A percentile compares a stretch with the other conserved stretches of the same genome.
Evolutionary conservation across 2,888 invertebrate species (phyloP).

Genomic region (Apomyelois bistriatella): DNA sequence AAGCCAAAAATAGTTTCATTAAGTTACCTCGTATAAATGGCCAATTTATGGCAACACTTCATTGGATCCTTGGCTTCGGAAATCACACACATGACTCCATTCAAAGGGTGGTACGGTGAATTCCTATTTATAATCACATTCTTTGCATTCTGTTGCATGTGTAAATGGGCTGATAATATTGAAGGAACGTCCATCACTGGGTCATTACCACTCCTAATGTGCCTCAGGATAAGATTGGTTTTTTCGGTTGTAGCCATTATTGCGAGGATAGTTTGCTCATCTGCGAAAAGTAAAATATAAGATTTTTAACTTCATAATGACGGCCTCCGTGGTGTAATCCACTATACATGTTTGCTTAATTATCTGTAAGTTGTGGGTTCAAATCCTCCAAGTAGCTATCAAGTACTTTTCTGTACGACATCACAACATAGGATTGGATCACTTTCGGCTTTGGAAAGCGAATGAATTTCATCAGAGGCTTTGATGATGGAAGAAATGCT

Average conservation of each 20-base stretch:
- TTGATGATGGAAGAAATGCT: no score
- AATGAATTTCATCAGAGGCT: no score
- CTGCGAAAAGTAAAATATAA: slow-evolving; percentile 34
- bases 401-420: no score
- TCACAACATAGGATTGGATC: no score
- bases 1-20: background rate
- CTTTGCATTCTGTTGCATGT: slow-evolving; percentile 40
- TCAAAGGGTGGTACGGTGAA: slow-evolving; percentile 51
- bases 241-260: slow-evolving; percentile 47
- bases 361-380: no score
- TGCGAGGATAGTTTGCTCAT: slow-evolving; percentile 36
- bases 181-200: slow-evolving; percentile 28
- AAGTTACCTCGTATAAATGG: slow-evolving; percentile 51
- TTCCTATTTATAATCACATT: slow-evolving; percentile 44
- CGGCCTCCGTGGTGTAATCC: no score
- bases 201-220: slow-evolving; percentile 31
- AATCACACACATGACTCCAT: slow-evolving; percentile 51
- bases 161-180: slow-evolving; percentile 41
- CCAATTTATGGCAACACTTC: slow-evolving; percentile 24
- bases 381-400: no score
- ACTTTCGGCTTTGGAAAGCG: no score
- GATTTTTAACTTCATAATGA: no score
- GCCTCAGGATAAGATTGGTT: slow-evolving; percentile 42
- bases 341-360: no score
- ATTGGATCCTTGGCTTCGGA: slow-evolving; percentile 20